These are phyloP conservation scores for Megaceryle alcyon DNA, from an alignment of 2,797 vertebrate species.

Conservation along the genomic window DNA sequence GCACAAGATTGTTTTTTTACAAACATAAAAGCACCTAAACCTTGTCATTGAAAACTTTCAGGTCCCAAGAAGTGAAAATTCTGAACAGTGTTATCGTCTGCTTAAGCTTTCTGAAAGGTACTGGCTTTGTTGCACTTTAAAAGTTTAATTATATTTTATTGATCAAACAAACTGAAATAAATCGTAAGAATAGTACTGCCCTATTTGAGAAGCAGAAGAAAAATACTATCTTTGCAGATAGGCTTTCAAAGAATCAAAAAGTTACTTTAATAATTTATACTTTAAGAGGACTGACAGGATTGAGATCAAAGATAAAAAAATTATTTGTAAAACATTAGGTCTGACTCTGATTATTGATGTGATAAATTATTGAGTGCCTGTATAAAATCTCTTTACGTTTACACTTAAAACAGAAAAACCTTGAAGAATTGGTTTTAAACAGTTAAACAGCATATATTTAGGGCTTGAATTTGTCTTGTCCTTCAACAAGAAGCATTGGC, in stretches of 20 bases:
- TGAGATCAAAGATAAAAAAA: conserved; percentile 48
- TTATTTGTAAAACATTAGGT: conserved; percentile 65
- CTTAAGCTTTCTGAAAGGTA: conserved; percentile 11
- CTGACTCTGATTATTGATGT: conserved; percentile 61
- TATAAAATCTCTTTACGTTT: conserved; percentile 8
- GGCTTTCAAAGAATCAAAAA: conserved; percentile 54
- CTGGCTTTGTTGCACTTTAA: not conserved
- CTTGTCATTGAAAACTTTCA: conserved; percentile 50
- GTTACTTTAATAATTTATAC: conserved; percentile 68
- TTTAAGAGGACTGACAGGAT: conserved; percentile 56
- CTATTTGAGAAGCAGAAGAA: conserved; percentile 42
- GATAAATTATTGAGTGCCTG: conserved; percentile 62
- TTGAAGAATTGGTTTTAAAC: conserved; percentile 52
- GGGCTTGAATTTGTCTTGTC: not conserved
- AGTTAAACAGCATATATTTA: conserved; percentile 1
- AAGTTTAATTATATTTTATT: conserved; percentile 69
- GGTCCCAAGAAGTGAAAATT: conserved; percentile 29
- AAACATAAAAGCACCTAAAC: conserved; percentile 35
- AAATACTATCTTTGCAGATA: conserved; percentile 38
- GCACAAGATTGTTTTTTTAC: conserved; percentile 15
- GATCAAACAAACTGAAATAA: conserved; percentile 52
- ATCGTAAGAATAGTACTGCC: not conserved
- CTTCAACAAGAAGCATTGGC: not conserved
- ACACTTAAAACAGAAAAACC: conserved; percentile 43
- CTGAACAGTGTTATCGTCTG: not conserved